Conservation (phyloP, 2,113 vertebrate species). For the human (Homo sapiens) region GRCh38 chr4:146915001-146915500, state of each 20-base stretch:
- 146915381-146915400: not conserved
- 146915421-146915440: not conserved
- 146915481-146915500: not conserved
- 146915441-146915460: not conserved
- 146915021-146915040: not conserved
- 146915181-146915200: not conserved
- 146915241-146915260: not conserved
- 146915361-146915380: not conserved
- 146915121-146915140: not conserved
- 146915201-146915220: not conserved
- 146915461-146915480: not conserved
- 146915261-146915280: not conserved
- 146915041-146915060: not conserved
- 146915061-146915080: not conserved
- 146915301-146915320: slow-evolving; percentile 10
- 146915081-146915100: not conserved
- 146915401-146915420: not conserved
- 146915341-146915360: not conserved
- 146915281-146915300: not conserved
- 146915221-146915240: not conserved
- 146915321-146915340: not conserved
- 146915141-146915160: no score
- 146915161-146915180: not conserved
- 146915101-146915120: not conserved
- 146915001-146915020: not conserved